Conservation (phyloP, 2,113 vertebrate genomes). For the Gulo gulo region DNA sequence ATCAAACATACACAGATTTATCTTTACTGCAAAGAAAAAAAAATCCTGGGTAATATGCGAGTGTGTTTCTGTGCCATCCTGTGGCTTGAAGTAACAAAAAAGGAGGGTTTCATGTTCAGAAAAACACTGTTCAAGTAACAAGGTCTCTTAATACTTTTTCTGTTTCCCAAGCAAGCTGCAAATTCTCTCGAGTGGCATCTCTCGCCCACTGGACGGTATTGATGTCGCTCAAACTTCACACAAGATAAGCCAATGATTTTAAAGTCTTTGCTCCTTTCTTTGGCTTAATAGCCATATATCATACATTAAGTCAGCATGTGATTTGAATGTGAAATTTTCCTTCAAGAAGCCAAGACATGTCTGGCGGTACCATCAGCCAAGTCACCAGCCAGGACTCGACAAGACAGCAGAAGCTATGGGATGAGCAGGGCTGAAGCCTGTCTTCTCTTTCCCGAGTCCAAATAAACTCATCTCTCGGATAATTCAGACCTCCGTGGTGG, state of each 20-base stretch:
- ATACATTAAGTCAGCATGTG: conserved; percentile 28
- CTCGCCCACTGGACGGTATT: neutral
- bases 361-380: fast-evolving
- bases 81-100: conserved; percentile 66
- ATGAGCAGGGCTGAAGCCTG: neutral
- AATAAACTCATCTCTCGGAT: conserved; percentile 54
- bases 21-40: conserved; percentile 68
- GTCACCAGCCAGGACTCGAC: neutral
- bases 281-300: conserved; percentile 50
- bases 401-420: neutral
- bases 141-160: conserved; percentile 45
- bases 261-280: conserved; percentile 43
- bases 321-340: conserved; percentile 37
- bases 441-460: conserved; percentile 33
- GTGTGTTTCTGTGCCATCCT: conserved; percentile 51
- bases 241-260: conserved; percentile 39
- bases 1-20: conserved; percentile 77
- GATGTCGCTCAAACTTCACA: conserved; percentile 44
- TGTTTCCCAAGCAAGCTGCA: conserved; percentile 48
- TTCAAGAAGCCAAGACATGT: conserved; percentile 26
- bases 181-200: neutral
- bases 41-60: conserved; percentile 55
- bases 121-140: conserved; percentile 51
- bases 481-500: conserved; percentile 22
- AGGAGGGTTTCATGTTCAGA: conserved; percentile 56